Base-by-base conservation (phyloP, 2,113 vertebrate species). In the Theropithecus gelada region DNA sequence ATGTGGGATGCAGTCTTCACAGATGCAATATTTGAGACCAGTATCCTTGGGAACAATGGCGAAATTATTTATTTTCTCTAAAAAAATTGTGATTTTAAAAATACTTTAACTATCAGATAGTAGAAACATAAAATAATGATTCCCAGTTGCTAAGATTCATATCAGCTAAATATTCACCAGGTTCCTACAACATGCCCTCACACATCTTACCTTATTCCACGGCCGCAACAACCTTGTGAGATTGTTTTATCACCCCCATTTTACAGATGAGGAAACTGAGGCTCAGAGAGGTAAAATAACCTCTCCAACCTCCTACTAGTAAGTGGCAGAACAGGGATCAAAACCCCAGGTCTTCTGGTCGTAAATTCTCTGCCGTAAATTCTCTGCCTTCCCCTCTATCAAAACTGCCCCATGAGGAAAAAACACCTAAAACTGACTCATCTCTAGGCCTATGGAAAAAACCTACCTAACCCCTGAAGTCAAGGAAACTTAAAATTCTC, bases 101-200 rank as follows among this genome's bases (percentile, higher is more conserved):
- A 83, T 25, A 43, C 32, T 90, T 45, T 27, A 61, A 61, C 59
- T 25, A 68, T 68, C 66, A 68, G 73, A 48, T 32, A 18, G 32
- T 22, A 70, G 61, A 66, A 5, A 38, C 35, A 12, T 22, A 8
- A 50, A 93, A 76, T 35, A 72, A 72, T 5, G 14, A 43, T 38
- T 76, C 38, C 22, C 16, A 3, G 18, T 20, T 23, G 38, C 35
- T 40, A 40, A 50, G 43, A 23, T 5, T 55, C 72, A 75, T 50
- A 8, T 2, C 6, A 5, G n/a, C 43, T 61, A 38, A 38, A 25
- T 5, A 0, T 18, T 72, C 30, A 0, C 0, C 5, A 43, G 9
- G 23, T 43, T 17, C 18, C 43, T 32, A 0, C 23, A 3, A 16
- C 8, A 0, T 1, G 5, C 17, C 25, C 18, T 57, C 9, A 8